Conservation (phyloP, 2,113 vertebrate genomes). For the Lathamus discolor region DNA sequence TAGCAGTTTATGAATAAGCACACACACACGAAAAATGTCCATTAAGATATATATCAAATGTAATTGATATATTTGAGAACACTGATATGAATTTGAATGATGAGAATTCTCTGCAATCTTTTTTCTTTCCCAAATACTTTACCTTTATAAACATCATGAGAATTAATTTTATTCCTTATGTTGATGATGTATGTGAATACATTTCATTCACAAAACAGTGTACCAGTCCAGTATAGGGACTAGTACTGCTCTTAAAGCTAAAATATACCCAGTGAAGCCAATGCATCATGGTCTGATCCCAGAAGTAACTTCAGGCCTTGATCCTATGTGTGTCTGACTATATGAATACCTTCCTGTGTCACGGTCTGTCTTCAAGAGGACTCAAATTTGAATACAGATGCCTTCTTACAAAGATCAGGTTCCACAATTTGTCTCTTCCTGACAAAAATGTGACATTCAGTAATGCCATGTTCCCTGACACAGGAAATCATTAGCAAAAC, state of each 20-base stretch:
- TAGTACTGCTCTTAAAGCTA: neutral
- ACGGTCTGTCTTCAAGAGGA: neutral
- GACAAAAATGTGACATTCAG: neutral
- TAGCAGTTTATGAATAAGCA: neutral
- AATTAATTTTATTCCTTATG: neutral
- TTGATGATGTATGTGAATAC: neutral
- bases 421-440: neutral
- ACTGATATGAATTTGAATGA: neutral
- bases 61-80: neutral
- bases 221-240: neutral
- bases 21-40: neutral
- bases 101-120: neutral
- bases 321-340: neutral
- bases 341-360: neutral
- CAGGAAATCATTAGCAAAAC: slow-evolving; percentile 9
- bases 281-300: neutral
- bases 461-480: neutral
- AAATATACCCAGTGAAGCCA: neutral
- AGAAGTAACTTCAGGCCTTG: neutral
- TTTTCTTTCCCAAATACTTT: neutral
- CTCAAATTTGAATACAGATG: neutral
- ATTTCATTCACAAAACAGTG: neutral
- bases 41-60: neutral
- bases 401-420: neutral
- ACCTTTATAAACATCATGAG: neutral